Percentiles rank a stretch among this genome's conserved stretches.
These are phyloP conservation scores for Chromis chromis DNA, from an alignment of 2,797 vertebrate genomes.

Conservation along the genomic window DNA sequence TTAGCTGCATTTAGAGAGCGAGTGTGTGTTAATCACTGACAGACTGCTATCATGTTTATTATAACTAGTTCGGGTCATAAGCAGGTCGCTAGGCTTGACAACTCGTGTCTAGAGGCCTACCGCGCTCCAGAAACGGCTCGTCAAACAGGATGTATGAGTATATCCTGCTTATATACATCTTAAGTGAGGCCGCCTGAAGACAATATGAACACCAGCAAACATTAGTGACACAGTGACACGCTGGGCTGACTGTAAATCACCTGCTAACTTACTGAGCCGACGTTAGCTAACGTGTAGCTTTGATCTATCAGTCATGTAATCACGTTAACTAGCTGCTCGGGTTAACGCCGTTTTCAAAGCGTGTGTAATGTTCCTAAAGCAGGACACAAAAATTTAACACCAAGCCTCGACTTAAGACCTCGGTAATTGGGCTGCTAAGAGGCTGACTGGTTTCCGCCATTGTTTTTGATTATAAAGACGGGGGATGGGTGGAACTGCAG, in stretches of 20 bases:
- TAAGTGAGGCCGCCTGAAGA: conserved; percentile 2
- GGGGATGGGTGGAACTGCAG: conserved; percentile 82
- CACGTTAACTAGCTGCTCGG: conserved; percentile 15
- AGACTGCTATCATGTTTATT: background rate
- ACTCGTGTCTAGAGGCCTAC: conserved; percentile 4
- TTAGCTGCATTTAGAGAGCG: background rate
- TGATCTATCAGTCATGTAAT: conserved; percentile 49
- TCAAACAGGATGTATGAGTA: conserved; percentile 58
- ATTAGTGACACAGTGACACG: background rate
- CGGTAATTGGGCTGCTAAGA: conserved; percentile 21
- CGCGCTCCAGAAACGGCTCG: conserved; percentile 22
- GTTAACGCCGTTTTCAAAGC: conserved; percentile 4
- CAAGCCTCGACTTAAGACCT: background rate
- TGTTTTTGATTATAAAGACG: conserved; percentile 80
- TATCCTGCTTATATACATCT: conserved; percentile 15
- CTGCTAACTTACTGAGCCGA: conserved; percentile 36
- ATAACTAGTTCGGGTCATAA: background rate
- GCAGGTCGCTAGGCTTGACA: conserved; percentile 7
- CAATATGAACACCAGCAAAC: conserved; percentile 1
- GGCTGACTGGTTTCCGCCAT: conserved; percentile 76
- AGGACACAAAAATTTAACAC: background rate
- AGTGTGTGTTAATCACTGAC: background rate
- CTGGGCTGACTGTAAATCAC: conserved; percentile 19
- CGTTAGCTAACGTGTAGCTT: conserved; percentile 38
- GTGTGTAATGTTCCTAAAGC: no score